Base-by-base conservation (phyloP, 2,797 vertebrate genomes). In the Carapus acus region DNA sequence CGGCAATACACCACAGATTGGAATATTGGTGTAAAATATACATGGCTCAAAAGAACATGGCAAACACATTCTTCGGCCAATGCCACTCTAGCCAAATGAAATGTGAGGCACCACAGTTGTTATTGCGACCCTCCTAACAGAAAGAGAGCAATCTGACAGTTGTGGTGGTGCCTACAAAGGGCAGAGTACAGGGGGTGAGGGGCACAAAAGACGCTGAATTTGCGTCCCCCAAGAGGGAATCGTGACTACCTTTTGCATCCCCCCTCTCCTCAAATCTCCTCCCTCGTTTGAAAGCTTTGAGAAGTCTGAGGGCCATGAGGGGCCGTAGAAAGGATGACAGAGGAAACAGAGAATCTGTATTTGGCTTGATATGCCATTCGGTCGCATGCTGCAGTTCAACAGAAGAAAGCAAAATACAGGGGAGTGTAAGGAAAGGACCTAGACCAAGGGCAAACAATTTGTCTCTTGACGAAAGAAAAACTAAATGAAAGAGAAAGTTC, bases 11-110 rank as follows among this genome's bases (percentile, higher is more conserved):
- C 74, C 39, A 16, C 56, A 49, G 53, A 71, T 42, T 45, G 31
- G 43, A 68, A 43, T 74, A 70, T 58, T 33, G 42, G 43, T 47
- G 41, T 44, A 20, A 72, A 65, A 72, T 57, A 46, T 12, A 16
- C 16, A 49, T 39, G 14, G 8, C 21, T n/a, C n/a, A n/a, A 27
- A 47, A 47, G 64, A 40, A 37, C 24, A 44, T 51, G 13, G 33
- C 7, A 31, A 65, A 52, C 45, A 55, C 64, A 76, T 63, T 61
- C 62, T 62, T 47, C 54, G 62, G 71, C 55, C 4, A 23, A 54
- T 71, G 58, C 48, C 18, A 62, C 67, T 74, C 81, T 83, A 73
- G 29, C 7, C 13, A 34, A 69, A 67, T 59, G 77, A 68, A 80
- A 78, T 73, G 54, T 24, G 12, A 24, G 12, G 14, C 19, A 22